Conservation (phyloP, 2,888 invertebrate species). For the Neocrepidodera transversa region DNA sequence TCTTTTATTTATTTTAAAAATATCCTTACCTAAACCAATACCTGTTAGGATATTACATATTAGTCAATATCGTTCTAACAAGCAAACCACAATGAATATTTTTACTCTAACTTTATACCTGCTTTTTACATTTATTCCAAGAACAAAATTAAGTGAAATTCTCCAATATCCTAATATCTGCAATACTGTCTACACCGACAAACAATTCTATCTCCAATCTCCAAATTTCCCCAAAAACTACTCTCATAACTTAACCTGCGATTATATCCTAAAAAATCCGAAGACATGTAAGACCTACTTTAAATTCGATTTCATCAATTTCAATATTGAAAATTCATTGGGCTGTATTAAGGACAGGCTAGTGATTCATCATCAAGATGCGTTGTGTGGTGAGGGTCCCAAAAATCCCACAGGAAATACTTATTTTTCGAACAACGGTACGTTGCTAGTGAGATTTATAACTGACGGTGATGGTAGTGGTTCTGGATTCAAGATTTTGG, state of each 20-base stretch:
- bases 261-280: slow-evolving; percentile 62
- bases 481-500: slow-evolving; percentile 63
- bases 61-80: background rate
- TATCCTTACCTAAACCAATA: slow-evolving; percentile 18
- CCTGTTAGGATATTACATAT: too few species aligned
- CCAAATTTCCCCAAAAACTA: slow-evolving; percentile 64
- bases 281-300: slow-evolving; percentile 62
- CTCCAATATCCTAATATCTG: too few species aligned
- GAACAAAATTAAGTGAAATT: too few species aligned
- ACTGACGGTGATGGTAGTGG: slow-evolving; percentile 53
- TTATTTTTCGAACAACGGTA: slow-evolving; percentile 61
- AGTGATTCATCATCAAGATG: slow-evolving; percentile 61
- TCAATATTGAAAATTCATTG: slow-evolving; percentile 61
- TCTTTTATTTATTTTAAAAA: slow-evolving; percentile 40
- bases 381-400: slow-evolving; percentile 64
- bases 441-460: slow-evolving; percentile 61
- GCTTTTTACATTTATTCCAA: too few species aligned
- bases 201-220: slow-evolving; percentile 62
- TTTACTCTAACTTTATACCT: background rate
- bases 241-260: slow-evolving; percentile 59
- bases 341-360: slow-evolving; percentile 64
- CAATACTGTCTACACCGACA: slow-evolving; percentile 60
- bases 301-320: slow-evolving; percentile 66
- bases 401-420: slow-evolving; percentile 46
- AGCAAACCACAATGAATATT: background rate